Base-by-base conservation (phyloP, 2,113 vertebrate genomes). In the Cinclus cinclus region DNA sequence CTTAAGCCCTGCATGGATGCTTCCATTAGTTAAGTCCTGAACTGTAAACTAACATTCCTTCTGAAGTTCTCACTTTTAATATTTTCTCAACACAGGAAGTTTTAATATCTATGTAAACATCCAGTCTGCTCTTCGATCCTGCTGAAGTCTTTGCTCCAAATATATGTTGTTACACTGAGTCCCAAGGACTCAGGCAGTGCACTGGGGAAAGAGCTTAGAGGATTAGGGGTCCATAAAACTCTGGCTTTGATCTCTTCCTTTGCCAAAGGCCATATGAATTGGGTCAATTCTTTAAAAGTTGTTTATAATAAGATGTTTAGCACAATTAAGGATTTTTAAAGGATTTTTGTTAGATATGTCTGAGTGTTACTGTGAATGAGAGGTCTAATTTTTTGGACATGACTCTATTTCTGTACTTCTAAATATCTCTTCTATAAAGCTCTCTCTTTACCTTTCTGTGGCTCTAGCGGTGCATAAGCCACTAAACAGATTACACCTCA, bases 1-100 rank as follows among this genome's bases (percentile, higher is more conserved):
- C 35, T 85, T 13, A 49, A 52, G 11, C 2, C 46, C 20, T 33
- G 3, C 2, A 1, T 16, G 14, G 5, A 13, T 15, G 3, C 1
- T 84, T 49, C 60, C 11, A 17, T 2, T 4, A 68, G 21, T 39
- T 33, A 74, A 58, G 15, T 62, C 49, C 39, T 75, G 42, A 94
- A 28, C 20, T 35, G 18, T 44, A 5, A 75, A 6, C 46, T 56
- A 68, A 23, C 3, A 41, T 59, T 89, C 7, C 24, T 78, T 65
- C 25, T 52, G 44, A 69, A 28, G 10, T 6, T 79, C 7, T 37
- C 4, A n/a, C 27, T 86, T 90, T 67, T n/a, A 67, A 15, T 33
- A 59, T 21, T 73, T 62, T 89, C 24, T 71, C 47, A 83, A 30
- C 3, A 56, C 24, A 55, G 18, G 23, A 71, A 3, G 1, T 37